Percentiles rank a stretch among this genome's conserved stretches.
Evolutionary conservation across 2,797 vertebrate genomes (phyloP).

Genomic region (Anableps anableps): DNA sequence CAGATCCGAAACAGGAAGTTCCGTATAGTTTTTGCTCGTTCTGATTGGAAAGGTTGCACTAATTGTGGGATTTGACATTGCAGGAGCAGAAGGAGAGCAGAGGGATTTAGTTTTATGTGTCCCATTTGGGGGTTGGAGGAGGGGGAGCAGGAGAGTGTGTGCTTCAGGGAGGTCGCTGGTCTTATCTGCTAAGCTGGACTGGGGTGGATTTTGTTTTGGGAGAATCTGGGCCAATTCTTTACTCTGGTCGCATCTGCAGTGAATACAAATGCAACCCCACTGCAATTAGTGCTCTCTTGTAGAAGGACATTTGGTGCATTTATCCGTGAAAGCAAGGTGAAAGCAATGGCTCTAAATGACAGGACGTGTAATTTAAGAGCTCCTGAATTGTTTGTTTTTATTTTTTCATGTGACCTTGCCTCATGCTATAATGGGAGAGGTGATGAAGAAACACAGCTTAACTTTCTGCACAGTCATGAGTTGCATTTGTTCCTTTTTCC

Average conservation of each 20-base stretch:
- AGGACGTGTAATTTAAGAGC: constrained; percentile 8
- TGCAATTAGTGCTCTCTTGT: constrained; percentile 10
- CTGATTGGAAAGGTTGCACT: constrained; percentile 5
- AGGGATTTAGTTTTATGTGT: constrained; percentile 12
- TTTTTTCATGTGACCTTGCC: neutral
- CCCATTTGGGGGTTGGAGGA: neutral
- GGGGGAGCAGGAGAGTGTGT: neutral
- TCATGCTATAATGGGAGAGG: neutral
- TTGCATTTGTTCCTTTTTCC: constrained; percentile 40
- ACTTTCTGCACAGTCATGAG: constrained; percentile 29
- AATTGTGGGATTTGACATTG: constrained; percentile 24
- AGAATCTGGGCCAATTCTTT: constrained; percentile 19
- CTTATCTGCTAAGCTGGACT: constrained; percentile 40
- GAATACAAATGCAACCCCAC: constrained; percentile 34
- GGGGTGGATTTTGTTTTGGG: constrained; percentile 41
- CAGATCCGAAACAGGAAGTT: constrained; percentile 27
- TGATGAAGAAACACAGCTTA: constrained; percentile 17
- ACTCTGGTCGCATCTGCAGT: constrained; percentile 21
- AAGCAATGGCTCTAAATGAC: neutral
- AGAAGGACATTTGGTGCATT: constrained; percentile 5
- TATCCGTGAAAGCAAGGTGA: neutral
- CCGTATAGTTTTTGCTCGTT: constrained; percentile 16
- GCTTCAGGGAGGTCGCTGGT: constrained; percentile 21
- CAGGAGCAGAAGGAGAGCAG: constrained; percentile 32
- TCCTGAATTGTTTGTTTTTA: neutral